Percentiles rank a stretch among this genome's conserved stretches.
phyloP scores from a whole-genome alignment of 2,797 vertebrate species.

The Squalus acanthias region DNA sequence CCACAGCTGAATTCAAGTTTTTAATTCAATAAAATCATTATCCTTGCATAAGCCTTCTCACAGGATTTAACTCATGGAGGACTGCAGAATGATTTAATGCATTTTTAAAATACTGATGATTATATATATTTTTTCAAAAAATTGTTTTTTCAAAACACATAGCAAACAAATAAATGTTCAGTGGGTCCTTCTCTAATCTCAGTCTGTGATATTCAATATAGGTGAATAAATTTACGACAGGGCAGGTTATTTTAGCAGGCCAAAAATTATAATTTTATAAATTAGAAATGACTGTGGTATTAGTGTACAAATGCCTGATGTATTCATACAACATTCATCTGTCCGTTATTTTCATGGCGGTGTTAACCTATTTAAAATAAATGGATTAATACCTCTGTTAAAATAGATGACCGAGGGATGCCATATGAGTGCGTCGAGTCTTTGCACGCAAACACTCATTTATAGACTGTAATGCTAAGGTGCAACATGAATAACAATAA shows the following conservation, averaged over 20 bases:
- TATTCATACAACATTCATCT: background rate
- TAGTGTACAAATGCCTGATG: background rate
- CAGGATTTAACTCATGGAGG: background rate
- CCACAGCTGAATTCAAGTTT: background rate
- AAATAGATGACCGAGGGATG: background rate
- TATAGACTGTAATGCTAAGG: background rate
- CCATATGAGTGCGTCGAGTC: background rate
- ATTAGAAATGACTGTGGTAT: background rate
- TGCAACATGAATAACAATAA: background rate
- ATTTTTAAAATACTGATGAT: background rate
- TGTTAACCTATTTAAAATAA: background rate
- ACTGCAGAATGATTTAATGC: background rate
- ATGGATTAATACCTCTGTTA: background rate
- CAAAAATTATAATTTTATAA: background rate
- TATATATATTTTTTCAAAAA: background rate
- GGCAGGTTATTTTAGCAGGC: background rate
- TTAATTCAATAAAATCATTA: background rate
- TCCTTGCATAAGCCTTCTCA: background rate
- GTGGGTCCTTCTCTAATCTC: background rate
- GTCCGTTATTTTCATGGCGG: background rate
- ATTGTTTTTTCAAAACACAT: background rate
- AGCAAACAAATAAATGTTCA: background rate
- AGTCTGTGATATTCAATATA: too few relatives aligned
- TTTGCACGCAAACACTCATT: background rate
- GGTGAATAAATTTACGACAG: too few relatives aligned